These are phyloP conservation scores for Drosophila varians DNA, from an alignment of 1,140 invertebrate species.

Conservation along the genomic window DNA sequence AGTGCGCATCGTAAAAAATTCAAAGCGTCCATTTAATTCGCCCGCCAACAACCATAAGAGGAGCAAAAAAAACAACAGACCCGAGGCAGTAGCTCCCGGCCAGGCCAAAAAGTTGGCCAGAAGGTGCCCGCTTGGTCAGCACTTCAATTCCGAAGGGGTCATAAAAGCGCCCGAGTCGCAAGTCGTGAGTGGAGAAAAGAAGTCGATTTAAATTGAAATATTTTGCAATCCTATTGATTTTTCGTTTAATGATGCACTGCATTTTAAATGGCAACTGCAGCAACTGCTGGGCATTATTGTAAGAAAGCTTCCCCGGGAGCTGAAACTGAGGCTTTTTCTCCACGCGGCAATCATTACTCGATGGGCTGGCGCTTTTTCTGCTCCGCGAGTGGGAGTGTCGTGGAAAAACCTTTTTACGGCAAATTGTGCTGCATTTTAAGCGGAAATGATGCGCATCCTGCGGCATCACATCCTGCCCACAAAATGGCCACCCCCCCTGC, in stretches of 20 bases:
- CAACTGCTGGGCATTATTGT: constrained; percentile 14
- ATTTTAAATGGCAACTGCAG: constrained; percentile 67
- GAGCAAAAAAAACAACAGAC: constrained; percentile 36
- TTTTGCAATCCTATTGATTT: constrained; percentile 74
- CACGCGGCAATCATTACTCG: constrained; percentile 58
- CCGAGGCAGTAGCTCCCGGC: constrained; percentile 4
- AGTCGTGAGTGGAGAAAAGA: constrained; percentile 25
- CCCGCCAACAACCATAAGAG: constrained; percentile 50
- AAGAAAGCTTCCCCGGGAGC: not conserved
- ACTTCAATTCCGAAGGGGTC: constrained; percentile 55
- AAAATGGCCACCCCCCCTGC: constrained; percentile 59
- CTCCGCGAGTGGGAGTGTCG: constrained; percentile 3
- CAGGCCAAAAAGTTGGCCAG: constrained; percentile 36
- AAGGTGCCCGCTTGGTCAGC: constrained; percentile 51
- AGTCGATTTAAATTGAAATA: constrained; percentile 73
- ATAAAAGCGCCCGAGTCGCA: constrained; percentile 58
- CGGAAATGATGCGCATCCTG: constrained; percentile 79
- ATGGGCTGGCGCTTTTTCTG: constrained; percentile 6
- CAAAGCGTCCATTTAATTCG: constrained; percentile 81
- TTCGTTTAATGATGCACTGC: constrained; percentile 69
- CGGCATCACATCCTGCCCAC: constrained; percentile 73
- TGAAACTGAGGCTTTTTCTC: constrained; percentile 1
- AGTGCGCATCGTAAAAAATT: constrained; percentile 83
- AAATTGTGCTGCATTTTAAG: constrained; percentile 80
- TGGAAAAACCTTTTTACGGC: constrained; percentile 72